Percentiles rank a stretch among this genome's conserved stretches.
phyloP scores from a whole-genome alignment of 2,797 vertebrate species.

The Picus viridis region DNA sequence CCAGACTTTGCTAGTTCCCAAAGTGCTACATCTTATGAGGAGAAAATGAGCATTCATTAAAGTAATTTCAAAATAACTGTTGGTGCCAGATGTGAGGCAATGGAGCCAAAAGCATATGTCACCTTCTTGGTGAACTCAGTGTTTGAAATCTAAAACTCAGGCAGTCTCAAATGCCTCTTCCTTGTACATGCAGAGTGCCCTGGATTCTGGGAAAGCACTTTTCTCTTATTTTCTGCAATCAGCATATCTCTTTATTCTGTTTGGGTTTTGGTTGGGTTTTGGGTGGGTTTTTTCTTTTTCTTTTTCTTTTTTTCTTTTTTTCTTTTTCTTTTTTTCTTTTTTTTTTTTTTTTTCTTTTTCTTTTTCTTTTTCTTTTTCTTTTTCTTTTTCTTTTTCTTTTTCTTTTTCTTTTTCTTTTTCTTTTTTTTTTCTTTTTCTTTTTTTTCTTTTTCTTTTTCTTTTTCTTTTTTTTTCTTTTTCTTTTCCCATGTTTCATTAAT shows the following conservation, averaged over 20 bases:
- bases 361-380: too few relatives aligned
- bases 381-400: too few relatives aligned
- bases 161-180: neutral
- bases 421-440: too few relatives aligned
- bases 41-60: constrained; percentile 16
- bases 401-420: too few relatives aligned
- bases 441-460: too few relatives aligned
- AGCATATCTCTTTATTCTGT: neutral
- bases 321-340: too few relatives aligned
- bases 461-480: neutral
- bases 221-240: neutral
- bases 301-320: too few relatives aligned
- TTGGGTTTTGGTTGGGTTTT: too few relatives aligned
- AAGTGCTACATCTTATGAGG: neutral
- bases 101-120: neutral
- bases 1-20: neutral
- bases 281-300: too few relatives aligned
- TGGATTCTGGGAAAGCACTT: neutral
- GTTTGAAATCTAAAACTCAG: neutral
- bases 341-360: too few relatives aligned
- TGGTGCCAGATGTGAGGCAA: neutral
- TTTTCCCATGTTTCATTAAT: neutral
- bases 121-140: neutral
- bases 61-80: neutral
- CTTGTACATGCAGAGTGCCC: neutral